Percentiles rank a stretch among this genome's conserved stretches.
Evolutionary conservation across 1,140 invertebrate genomes (phyloP).

Genomic region (Lasaia peninsularis): DNA sequence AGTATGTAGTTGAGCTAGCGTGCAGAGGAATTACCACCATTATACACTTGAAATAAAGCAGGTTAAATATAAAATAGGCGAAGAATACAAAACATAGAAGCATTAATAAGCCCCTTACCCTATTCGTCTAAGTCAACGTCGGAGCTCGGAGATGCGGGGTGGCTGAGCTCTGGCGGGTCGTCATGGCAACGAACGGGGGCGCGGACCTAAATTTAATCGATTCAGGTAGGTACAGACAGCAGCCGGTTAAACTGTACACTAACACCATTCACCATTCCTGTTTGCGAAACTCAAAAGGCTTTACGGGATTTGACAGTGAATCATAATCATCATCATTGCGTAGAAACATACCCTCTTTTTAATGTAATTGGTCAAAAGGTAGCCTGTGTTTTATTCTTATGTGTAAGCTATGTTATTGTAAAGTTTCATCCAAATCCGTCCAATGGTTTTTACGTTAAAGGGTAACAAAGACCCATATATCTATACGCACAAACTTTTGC

Average conservation of each 20-base stretch:
- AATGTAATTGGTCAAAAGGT: too few relatives aligned
- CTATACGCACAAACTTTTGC: too few relatives aligned
- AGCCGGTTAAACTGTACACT: slow-evolving; percentile 60
- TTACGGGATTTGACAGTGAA: slow-evolving; percentile 69
- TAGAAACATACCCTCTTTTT: too few relatives aligned
- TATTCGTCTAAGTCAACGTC: slow-evolving; percentile 76
- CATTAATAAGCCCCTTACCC: slow-evolving; percentile 76
- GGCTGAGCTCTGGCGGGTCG: slow-evolving; percentile 45
- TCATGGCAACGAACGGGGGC: slow-evolving; percentile 64
- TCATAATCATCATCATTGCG: too few relatives aligned
- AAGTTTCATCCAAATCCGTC: too few relatives aligned
- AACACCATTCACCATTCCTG: slow-evolving; percentile 68
- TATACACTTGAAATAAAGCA: too few relatives aligned
- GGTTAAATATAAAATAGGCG: slow-evolving; percentile 9
- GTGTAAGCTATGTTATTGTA: too few relatives aligned
- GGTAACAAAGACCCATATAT: too few relatives aligned
- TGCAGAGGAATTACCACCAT: too few relatives aligned
- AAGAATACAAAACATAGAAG: slow-evolving; percentile 58
- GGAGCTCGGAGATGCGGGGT: slow-evolving; percentile 56
- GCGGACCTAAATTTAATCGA: slow-evolving; percentile 75
- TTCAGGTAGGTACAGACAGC: slow-evolving; percentile 70
- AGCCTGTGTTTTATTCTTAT: too few relatives aligned
- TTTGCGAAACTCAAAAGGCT: slow-evolving; percentile 67
- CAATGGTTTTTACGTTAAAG: too few relatives aligned
- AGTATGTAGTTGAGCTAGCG: too few relatives aligned